Base-by-base conservation (phyloP, 2,888 invertebrate species). In the Nomada ferruginata region DNA sequence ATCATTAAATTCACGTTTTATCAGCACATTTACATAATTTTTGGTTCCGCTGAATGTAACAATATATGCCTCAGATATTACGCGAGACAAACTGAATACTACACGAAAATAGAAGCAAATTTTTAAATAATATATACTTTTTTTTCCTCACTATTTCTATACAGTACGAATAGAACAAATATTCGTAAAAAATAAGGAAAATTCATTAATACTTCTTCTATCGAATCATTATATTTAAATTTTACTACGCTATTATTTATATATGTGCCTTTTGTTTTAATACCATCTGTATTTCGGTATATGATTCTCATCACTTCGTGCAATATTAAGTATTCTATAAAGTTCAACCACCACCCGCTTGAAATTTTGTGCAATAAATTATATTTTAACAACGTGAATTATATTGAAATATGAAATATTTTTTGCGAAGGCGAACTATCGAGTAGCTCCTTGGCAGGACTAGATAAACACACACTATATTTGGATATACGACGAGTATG, bases 401-500 rank as follows among this genome's bases (percentile, higher is more conserved):
- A 52, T 15, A 29, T 44, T 20, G 50, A 72, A 36, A 44, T 23
- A 44, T 23, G 47, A 42, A 53, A 18, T 50, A 79, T 50, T 53
- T 50, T 60, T 68, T 63, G 15, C 36, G n/a, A 64, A 53, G 13
- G 18, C 23, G 36, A 55, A 68, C n/a, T 75, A 29, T 68, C 53
- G 50, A 60, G 13, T 26, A 42, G 26, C 57, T 76, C 59, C 11
- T 60, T 53, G 47, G n/a, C 15, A 52, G 77, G 76, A 86, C 82
- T 82, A 82, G 74, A 82, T 47, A 18, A 18, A 65, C 47, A 60
- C 47, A 73, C 65, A 73, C 47, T 70, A 65, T 76, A 55, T 59
- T 73, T 87, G 82, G 74, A 52, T 50, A 70, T 47, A 36, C 53
- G 73, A 82, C 53, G 73, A 82, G 69, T 69, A 76, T 73, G 52